phyloP scores from a whole-genome alignment of 2,113 vertebrate genomes.

The Pangasianodon gigas region DNA sequence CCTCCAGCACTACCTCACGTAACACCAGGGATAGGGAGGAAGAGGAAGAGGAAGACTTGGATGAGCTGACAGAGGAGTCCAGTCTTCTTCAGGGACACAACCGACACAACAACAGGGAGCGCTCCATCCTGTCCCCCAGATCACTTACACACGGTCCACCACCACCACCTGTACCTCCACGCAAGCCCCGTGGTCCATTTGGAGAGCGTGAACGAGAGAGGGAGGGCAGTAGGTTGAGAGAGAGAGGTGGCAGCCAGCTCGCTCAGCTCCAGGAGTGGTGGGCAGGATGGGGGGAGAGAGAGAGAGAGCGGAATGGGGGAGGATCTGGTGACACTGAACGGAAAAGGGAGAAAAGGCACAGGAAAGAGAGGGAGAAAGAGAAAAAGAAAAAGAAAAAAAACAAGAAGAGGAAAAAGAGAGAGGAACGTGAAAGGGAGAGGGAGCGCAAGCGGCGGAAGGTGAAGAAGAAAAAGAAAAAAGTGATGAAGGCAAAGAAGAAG shows the following conservation, averaged over 20 bases:
- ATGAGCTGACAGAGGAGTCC: constrained; percentile 77
- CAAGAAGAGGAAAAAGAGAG: constrained; percentile 71
- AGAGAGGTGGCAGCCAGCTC: constrained; percentile 75
- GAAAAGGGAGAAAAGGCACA: constrained; percentile 73
- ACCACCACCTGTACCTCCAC: constrained; percentile 76
- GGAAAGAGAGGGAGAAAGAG: constrained; percentile 77
- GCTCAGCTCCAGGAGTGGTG: constrained; percentile 80
- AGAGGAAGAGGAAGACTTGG: constrained; percentile 74
- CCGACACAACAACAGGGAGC: constrained; percentile 66
- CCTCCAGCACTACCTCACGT: constrained; percentile 72
- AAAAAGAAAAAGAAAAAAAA: constrained; percentile 81
- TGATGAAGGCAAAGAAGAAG: constrained; percentile 73
- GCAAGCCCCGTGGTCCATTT: constrained; percentile 74
- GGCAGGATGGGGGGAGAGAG: constrained; percentile 77
- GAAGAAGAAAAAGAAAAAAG: constrained; percentile 79
- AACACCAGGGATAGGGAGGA: constrained; percentile 73
- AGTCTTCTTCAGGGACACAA: constrained; percentile 74
- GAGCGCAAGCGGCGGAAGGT: constrained; percentile 75
- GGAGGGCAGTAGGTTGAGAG: constrained; percentile 67
- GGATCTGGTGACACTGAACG: constrained; percentile 67
- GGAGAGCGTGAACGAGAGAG: constrained; percentile 71
- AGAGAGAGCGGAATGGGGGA: constrained; percentile 60
- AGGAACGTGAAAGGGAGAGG: constrained; percentile 70
- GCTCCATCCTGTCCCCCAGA: constrained; percentile 69
- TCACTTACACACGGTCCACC: constrained; percentile 76